Evolutionary conservation across 1,140 invertebrate genomes (phyloP).

Genomic region (Leptinotarsa defecta): DNA sequence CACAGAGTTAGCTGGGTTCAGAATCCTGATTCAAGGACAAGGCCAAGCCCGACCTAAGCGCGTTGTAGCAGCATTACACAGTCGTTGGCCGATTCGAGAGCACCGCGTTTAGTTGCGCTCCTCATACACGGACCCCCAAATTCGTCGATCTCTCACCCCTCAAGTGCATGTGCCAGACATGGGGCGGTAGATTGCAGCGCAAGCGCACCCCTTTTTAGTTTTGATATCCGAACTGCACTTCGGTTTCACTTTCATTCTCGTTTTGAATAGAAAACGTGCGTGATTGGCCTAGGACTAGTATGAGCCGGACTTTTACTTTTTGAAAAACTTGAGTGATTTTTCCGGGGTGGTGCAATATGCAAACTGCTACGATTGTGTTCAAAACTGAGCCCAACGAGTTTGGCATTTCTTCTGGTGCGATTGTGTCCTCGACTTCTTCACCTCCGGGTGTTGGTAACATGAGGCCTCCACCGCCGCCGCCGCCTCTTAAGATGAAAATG

Average conservation of each 20-base stretch:
- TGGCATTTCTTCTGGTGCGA: slow-evolving; percentile 43
- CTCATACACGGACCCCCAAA: slow-evolving; percentile 24
- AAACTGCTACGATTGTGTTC: slow-evolving; percentile 52
- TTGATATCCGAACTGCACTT: slow-evolving; percentile 45
- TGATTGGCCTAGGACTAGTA: background rate
- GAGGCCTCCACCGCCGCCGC: slow-evolving; percentile 62
- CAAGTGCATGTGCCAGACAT: slow-evolving; percentile 42
- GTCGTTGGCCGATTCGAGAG: slow-evolving; percentile 24
- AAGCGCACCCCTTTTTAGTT: slow-evolving; percentile 43
- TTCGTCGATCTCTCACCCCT: slow-evolving; percentile 28
- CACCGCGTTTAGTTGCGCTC: slow-evolving; percentile 20
- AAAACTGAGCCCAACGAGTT: slow-evolving; percentile 52
- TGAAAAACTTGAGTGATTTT: slow-evolving; percentile 20
- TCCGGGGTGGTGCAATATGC: slow-evolving; percentile 40
- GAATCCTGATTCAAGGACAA: slow-evolving; percentile 57
- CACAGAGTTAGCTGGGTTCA: slow-evolving; percentile 48
- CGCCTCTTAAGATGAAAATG: slow-evolving; percentile 57
- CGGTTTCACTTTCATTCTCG: slow-evolving; percentile 52
- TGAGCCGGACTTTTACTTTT: slow-evolving; percentile 20
- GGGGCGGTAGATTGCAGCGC: slow-evolving; percentile 40
- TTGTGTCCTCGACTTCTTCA: slow-evolving; percentile 50
- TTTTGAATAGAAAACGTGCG: slow-evolving; percentile 42
- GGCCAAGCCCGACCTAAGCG: slow-evolving; percentile 46
- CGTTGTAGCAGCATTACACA: slow-evolving; percentile 32
- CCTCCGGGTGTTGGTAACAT: slow-evolving; percentile 51